Base-by-base conservation (phyloP, 2,888 invertebrate genomes). In the Thecocarcelia acutangulata region DNA sequence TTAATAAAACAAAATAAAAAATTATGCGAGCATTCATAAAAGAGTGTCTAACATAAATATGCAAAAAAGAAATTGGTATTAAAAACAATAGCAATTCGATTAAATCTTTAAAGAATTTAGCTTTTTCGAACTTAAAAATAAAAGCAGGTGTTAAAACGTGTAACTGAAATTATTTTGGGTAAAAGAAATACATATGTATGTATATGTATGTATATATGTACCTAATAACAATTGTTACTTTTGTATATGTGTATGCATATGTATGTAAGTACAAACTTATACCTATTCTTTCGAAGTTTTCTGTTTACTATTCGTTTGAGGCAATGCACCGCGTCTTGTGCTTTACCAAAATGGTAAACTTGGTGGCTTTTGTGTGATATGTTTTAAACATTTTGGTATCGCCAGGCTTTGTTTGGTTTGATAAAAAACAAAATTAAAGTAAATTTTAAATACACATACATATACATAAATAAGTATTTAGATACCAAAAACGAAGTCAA, bases 361-460 rank as follows among this genome's bases (percentile, higher is more conserved):
- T 44, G 42, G 33, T 61, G 37, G 13, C 42, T 17, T 61, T 64
- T 54, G 46, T 64, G 46, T 52, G 15, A 61, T 61, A 58, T 66
- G 19, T 54, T 63, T 54, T 21, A 6, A 77, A 64, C n/a, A 40
- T 56, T 74, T 69, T 42, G 54, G 48, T 69, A 28, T 69, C 21
- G 44, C 54, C 42, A 68, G 54, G 68, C 68, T 69, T 80, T 74
- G 69, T 74, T 80, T 74, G 63, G 80, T 69, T 69, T 5, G 28
- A 42, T 72, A 50, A 28, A 64, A 63, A 1, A n/a, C 28, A 66
- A 73, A 50, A 52, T 17, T 63, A 74, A 46, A 68, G 56, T 56
- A 42, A 48, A 70, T 69, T 69, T 64, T 12, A 15, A 46, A 59
- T 66, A 28, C 33, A 9, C 33, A 8, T 8, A 33, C 33, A 33